A percentile compares a stretch with the other conserved stretches of the same genome.
Conservation (phyloP, 2,888 invertebrate species). For the Escarpia spicata region DNA sequence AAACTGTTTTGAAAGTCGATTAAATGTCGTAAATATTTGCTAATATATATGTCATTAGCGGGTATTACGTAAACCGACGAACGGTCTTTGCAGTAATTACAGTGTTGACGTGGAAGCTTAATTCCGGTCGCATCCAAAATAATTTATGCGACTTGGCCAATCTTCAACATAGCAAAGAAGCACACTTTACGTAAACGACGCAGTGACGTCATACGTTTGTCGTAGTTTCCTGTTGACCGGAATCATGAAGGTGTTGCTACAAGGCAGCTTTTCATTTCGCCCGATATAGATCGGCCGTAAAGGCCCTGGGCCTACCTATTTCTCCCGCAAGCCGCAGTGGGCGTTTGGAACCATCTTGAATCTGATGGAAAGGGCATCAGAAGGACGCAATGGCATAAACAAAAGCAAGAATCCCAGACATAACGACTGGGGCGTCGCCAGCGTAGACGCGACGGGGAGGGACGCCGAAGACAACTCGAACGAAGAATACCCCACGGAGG, state of each 20-base stretch:
- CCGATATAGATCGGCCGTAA: slow-evolving; percentile 2
- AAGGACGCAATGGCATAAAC: background rate
- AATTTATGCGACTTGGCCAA: background rate
- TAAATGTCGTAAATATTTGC: background rate
- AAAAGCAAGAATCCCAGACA: background rate
- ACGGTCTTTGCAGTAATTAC: background rate
- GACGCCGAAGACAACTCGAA: background rate
- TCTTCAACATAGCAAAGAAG: background rate
- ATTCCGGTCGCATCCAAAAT: background rate
- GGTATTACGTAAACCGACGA: background rate
- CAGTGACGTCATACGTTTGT: background rate
- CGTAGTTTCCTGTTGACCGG: background rate
- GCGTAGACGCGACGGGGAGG: background rate
- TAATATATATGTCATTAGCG: background rate
- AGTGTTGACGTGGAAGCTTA: background rate
- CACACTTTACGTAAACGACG: background rate
- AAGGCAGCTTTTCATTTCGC: slow-evolving; percentile 5
- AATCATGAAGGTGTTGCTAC: background rate
- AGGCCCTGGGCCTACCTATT: slow-evolving; percentile 3
- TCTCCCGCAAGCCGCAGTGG: background rate
- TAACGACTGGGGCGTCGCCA: background rate
- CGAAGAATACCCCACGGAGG: background rate
- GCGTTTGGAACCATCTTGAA: background rate
- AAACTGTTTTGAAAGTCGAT: background rate
- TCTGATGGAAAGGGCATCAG: slow-evolving; percentile 6